These are phyloP conservation scores for Entosphenus tridentatus DNA, from an alignment of 2,113 vertebrate species.

Conservation along the genomic window DNA sequence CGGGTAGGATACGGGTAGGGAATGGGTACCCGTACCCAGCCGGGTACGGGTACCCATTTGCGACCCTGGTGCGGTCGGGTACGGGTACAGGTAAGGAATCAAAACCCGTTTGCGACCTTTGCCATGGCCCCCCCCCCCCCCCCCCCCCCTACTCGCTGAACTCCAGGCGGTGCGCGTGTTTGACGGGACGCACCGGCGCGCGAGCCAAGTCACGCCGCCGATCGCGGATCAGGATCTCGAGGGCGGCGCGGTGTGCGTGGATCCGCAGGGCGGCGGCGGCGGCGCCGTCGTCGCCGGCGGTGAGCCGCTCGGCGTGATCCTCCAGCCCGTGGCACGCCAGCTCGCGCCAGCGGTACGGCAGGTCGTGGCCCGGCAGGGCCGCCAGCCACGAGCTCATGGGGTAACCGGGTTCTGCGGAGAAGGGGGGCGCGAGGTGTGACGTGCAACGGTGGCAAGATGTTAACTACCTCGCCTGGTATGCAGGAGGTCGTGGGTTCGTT, in stretches of 20 bases:
- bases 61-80: too few relatives aligned
- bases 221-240: conserved; percentile 38
- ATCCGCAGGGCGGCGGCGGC: conserved; percentile 20
- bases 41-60: too few relatives aligned
- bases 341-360: conserved; percentile 62
- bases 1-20: too few relatives aligned
- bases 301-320: conserved; percentile 32
- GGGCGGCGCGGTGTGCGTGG: conserved; percentile 50
- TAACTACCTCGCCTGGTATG: too few relatives aligned
- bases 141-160: conserved; percentile 46
- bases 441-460: too few relatives aligned
- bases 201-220: conserved; percentile 24
- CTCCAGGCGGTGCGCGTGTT: conserved; percentile 33
- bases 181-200: conserved; percentile 45
- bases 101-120: too few relatives aligned
- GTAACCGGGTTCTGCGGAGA: conserved; percentile 21
- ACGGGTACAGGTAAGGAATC: too few relatives aligned
- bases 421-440: too few relatives aligned
- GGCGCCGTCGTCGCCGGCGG: neutral
- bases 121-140: too few relatives aligned
- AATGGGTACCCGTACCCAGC: neutral
- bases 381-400: conserved; percentile 47
- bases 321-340: conserved; percentile 61
- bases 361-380: conserved; percentile 22
- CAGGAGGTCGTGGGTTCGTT: too few relatives aligned